These are phyloP conservation scores for Podarcis cretensis DNA, from an alignment of 2,113 vertebrate genomes.

Conservation along the genomic window DNA sequence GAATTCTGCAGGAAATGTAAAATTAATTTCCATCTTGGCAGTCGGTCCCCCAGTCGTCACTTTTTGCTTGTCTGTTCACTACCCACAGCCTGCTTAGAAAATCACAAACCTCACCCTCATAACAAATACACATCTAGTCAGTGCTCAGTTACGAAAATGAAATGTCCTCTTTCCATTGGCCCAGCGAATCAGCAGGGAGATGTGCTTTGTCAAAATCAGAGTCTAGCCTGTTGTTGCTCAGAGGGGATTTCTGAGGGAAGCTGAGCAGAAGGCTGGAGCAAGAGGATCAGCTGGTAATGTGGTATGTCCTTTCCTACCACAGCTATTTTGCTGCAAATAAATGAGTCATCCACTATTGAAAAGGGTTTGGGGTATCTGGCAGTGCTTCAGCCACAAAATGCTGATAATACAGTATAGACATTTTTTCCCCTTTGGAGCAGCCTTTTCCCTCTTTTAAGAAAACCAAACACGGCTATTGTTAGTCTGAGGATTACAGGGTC, in stretches of 20 bases:
- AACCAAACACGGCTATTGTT: conserved; percentile 35
- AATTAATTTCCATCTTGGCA: conserved; percentile 63
- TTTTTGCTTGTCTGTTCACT: conserved; percentile 25
- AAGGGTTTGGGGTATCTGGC: conserved; percentile 64
- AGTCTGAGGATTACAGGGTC: neutral
- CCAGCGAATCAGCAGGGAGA: conserved; percentile 40
- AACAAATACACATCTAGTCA: neutral
- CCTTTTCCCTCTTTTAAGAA: conserved; percentile 46
- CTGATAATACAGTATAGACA: conserved; percentile 59
- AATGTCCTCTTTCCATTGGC: conserved; percentile 52
- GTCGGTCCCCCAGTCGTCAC: conserved; percentile 32
- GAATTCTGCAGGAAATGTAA: conserved; percentile 81
- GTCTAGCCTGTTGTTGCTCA: conserved; percentile 30
- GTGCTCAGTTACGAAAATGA: conserved; percentile 12
- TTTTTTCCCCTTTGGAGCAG: conserved; percentile 44
- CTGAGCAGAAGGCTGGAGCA: conserved; percentile 74
- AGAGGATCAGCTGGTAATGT: conserved; percentile 88
- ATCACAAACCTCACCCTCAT: neutral
- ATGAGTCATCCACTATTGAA: conserved; percentile 66
- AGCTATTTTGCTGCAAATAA: conserved; percentile 74
- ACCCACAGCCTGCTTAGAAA: conserved; percentile 9
- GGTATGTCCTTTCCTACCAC: conserved; percentile 79
- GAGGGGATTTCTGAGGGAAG: conserved; percentile 52
- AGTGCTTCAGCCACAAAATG: conserved; percentile 54
- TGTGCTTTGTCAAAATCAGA: conserved; percentile 48